Evolutionary conservation across 2,888 invertebrate species (phyloP), one percentile per base, ranked within the genome.

Genomic region (Drosophila fulvimacula): DNA sequence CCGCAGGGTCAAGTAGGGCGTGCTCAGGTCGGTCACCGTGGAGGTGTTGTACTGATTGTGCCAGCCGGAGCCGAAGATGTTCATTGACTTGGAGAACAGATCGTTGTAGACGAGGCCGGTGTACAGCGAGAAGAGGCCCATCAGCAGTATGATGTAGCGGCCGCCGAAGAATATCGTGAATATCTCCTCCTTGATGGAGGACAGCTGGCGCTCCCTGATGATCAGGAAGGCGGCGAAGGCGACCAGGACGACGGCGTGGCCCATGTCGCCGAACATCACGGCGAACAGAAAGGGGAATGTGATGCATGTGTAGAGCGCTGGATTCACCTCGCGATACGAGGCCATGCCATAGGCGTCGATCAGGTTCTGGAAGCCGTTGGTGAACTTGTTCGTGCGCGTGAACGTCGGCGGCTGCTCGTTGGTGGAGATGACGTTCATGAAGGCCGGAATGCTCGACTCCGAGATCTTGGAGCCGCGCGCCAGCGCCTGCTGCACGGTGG

Each of bases 41-140:
- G 93, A 92, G 21, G 91, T 89, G 81, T 95, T 94, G 83, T 94
- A 95, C 78, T 93, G 93, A 52, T 93, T 93, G 9, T 90, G 89
- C 98, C 98, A 99, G 57, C 96, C 94, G 0, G 98, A 96, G 0
- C 98, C 97, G 93, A 99, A 99, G 44, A 99, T 94, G 91, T 99
- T 99, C 80, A 99, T 92, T 1, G 98, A 97, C 92, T 98, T 99
- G 36, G 98, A 98, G 94, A 99, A 99, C 41, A 97, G 93, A 92
- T 99, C 99, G 93, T 99, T 99, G 94, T 99, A 99, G 73, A 99
- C 96, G n/a, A 99, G 91, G 0, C 99, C 99, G 4, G 99, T 99
- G 93, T 99, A 99, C 93, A 99, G 96, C 0, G 99, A 98, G 93
- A 99, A 99, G 13, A 97, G 69, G 0, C 99, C 99, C 99, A 99